Conservation (phyloP, 2,888 invertebrate species). For the Myathropa florea region DNA sequence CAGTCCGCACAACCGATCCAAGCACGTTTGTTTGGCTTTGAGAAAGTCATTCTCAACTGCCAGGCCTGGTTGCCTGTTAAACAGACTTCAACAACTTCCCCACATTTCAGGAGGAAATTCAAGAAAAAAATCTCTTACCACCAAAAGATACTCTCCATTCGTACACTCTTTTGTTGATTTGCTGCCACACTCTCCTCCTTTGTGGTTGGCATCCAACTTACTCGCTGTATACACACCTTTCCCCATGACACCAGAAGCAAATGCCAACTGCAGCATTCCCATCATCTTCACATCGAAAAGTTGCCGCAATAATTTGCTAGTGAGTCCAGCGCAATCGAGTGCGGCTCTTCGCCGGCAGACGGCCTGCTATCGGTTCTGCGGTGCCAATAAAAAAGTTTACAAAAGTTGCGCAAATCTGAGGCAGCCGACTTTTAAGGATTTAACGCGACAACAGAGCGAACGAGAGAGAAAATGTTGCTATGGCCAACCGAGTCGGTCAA, state of each 20-base stretch:
- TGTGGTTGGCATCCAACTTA: background rate
- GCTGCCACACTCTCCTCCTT: slow-evolving; percentile 48
- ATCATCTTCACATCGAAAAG: slow-evolving; percentile 25
- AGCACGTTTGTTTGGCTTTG: slow-evolving; percentile 14
- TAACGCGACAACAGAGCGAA: background rate
- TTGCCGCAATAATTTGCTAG: slow-evolving; percentile 24
- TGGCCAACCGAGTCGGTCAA: background rate
- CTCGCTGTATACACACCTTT: slow-evolving; percentile 47
- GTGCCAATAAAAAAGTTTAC: slow-evolving; percentile 55
- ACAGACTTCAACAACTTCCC: slow-evolving; percentile 70
- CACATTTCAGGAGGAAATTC: slow-evolving; percentile 69
- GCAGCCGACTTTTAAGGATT: slow-evolving; percentile 39
- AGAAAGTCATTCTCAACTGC: slow-evolving; percentile 22
- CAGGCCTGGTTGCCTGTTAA: slow-evolving; percentile 47
- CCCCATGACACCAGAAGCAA: slow-evolving; percentile 41
- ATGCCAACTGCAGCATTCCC: background rate
- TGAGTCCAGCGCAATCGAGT: background rate
- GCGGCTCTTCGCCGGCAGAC: background rate
- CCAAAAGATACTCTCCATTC: slow-evolving; percentile 59
- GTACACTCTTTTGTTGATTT: slow-evolving; percentile 50
- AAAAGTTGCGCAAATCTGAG: slow-evolving; percentile 68
- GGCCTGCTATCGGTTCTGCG: slow-evolving; percentile 36
- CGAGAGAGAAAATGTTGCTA: slow-evolving; percentile 52
- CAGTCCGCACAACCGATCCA: background rate
- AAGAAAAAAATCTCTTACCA: slow-evolving; percentile 66